Evolutionary conservation across 2,888 invertebrate species (phyloP).

Genomic region (Apodemia duryi): DNA sequence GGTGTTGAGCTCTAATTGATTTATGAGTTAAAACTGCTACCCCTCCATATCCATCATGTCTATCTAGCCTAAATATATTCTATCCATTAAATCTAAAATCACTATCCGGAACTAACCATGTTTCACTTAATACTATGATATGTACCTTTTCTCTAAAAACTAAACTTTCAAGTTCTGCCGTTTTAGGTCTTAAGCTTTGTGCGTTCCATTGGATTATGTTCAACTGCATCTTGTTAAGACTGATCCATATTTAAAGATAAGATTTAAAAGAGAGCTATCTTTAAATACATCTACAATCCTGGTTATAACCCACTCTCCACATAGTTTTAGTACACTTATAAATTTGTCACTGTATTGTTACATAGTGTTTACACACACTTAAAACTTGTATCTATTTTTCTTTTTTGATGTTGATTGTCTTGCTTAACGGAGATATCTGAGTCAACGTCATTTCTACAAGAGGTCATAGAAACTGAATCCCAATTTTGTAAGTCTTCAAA

Average conservation of each 20-base stretch:
- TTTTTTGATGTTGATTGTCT: background rate
- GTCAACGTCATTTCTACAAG: background rate
- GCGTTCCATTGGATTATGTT: constrained; percentile 6
- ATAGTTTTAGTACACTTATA: background rate
- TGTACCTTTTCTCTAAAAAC: background rate
- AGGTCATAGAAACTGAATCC: background rate
- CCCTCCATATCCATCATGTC: background rate
- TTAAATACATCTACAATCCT: background rate
- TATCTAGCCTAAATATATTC: background rate
- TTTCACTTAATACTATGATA: background rate
- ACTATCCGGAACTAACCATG: background rate
- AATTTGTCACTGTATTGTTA: background rate
- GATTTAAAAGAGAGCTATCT: background rate
- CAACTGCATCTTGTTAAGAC: background rate
- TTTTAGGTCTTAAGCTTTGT: background rate
- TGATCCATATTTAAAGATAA: background rate
- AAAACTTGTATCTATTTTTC: background rate
- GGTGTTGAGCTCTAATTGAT: background rate
- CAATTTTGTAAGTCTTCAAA: background rate
- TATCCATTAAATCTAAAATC: background rate
- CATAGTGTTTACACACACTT: no score
- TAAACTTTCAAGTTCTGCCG: background rate
- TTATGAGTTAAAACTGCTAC: background rate
- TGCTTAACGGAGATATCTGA: background rate
- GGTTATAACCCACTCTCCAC: background rate